Percentiles rank a stretch among this genome's conserved stretches.
phyloP scores from a whole-genome alignment of 1,140 invertebrate species.

The Lepidotrigona ventralis region DNA sequence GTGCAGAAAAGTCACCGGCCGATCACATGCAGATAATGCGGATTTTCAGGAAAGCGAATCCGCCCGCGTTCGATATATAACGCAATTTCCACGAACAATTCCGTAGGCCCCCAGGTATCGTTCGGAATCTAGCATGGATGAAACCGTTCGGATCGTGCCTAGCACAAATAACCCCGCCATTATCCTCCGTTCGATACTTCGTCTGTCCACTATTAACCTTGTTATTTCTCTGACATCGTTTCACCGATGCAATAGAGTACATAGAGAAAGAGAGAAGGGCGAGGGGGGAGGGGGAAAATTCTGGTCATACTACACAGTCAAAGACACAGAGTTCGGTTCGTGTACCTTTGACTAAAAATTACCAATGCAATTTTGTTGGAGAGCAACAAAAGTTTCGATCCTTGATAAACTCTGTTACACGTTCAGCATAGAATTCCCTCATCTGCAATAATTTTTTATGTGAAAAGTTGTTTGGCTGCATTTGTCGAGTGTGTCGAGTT shows the following conservation, averaged over 20 bases:
- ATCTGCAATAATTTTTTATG: neutral
- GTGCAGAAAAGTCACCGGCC: neutral
- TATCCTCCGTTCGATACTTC: neutral
- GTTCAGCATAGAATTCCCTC: too few relatives aligned
- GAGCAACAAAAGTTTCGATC: too few relatives aligned
- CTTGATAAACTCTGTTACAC: too few relatives aligned
- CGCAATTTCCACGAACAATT: slow-evolving; percentile 14
- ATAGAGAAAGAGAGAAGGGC: neutral
- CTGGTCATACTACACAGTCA: neutral
- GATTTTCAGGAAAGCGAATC: neutral
- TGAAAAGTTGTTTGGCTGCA: neutral
- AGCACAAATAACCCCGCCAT: neutral
- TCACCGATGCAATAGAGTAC: neutral
- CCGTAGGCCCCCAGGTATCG: neutral
- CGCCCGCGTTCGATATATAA: too few relatives aligned
- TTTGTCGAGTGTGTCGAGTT: neutral
- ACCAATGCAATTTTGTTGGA: neutral
- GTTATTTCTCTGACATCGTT: slow-evolving; percentile 4
- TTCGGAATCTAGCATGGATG: neutral
- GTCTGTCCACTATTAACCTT: slow-evolving; percentile 15
- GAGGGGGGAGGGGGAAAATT: neutral
- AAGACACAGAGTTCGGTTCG: neutral
- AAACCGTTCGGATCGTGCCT: slow-evolving; percentile 24
- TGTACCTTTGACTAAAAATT: neutral
- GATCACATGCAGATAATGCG: neutral